phyloP scores from a whole-genome alignment of 37 sponge, comb jelly and placozoan species.

The Cladorhizidae sp. region DNA sequence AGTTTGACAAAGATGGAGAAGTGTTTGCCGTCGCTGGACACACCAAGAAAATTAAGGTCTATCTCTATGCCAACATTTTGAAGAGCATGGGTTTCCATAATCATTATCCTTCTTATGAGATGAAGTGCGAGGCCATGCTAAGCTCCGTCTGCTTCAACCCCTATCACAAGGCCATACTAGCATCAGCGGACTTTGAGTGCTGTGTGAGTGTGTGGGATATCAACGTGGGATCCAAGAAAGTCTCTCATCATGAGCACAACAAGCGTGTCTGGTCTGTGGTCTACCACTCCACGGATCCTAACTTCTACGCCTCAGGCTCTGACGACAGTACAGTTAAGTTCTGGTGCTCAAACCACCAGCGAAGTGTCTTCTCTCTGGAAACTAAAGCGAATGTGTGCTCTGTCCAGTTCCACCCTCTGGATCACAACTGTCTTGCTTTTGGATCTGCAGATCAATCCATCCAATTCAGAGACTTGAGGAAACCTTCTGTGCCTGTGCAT shows the following conservation, averaged over 20 bases:
- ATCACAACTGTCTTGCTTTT: background rate
- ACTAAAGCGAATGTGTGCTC: conserved; percentile 83
- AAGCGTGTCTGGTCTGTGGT: conserved; percentile 80
- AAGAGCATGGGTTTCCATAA: conserved; percentile 34
- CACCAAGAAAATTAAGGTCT: conserved; percentile 86
- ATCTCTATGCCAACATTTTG: conserved; percentile 44
- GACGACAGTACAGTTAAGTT: conserved; percentile 87
- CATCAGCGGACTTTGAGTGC: conserved; percentile 77
- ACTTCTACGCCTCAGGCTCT: conserved; percentile 75
- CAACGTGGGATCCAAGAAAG: conserved; percentile 25
- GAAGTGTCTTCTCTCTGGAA: conserved; percentile 34
- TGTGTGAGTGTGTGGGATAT: conserved; percentile 69
- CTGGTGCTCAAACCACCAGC: conserved; percentile 50
- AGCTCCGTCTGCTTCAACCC: conserved; percentile 60
- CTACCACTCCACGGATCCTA: conserved; percentile 66
- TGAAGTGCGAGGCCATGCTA: conserved; percentile 74
- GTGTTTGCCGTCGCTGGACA: conserved; percentile 90
- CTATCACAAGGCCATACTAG: conserved; percentile 49
- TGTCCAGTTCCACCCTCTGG: conserved; percentile 68
- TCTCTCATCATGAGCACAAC: conserved; percentile 77
- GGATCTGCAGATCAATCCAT: conserved; percentile 66
- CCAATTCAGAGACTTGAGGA: conserved; percentile 69
- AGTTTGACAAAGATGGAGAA: conserved; percentile 81
- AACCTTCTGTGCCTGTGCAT: conserved; percentile 31
- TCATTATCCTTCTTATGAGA: conserved; percentile 72